A percentile compares a stretch with the other conserved stretches of the same genome.
These are phyloP conservation scores for Trypoxylus dichotomus DNA, from an alignment of 1,140 invertebrate species.

Conservation along the genomic window DNA sequence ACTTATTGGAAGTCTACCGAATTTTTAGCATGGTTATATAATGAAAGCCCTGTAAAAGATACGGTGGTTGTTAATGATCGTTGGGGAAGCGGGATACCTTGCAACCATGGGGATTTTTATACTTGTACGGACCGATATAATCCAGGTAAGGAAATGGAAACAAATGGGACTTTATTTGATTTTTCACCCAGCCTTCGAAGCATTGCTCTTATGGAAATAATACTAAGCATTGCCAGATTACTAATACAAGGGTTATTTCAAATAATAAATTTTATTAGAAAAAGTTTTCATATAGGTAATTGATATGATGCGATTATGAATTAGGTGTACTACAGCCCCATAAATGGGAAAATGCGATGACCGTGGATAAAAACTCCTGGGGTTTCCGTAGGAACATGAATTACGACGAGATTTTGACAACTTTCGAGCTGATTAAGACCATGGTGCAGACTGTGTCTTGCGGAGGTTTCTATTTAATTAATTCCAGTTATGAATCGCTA, in stretches of 20 bases:
- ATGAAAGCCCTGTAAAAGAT: conserved; percentile 87
- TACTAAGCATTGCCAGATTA: too few species aligned
- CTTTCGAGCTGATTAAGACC: conserved; percentile 71
- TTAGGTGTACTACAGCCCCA: conserved; percentile 68
- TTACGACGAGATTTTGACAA: conserved; percentile 71
- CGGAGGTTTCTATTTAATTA: conserved; percentile 63
- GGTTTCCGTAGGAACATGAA: conserved; percentile 78
- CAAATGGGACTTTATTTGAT: too few species aligned
- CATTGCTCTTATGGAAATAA: too few species aligned
- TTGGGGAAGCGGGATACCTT: conserved; percentile 77
- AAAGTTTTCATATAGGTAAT: too few species aligned
- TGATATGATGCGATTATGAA: too few species aligned
- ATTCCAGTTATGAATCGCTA: not conserved
- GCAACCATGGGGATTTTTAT: conserved; percentile 87
- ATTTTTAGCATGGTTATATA: conserved; percentile 91
- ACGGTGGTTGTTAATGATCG: conserved; percentile 85
- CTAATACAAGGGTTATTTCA: too few species aligned
- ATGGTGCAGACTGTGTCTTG: conserved; percentile 82
- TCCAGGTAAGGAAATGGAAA: conserved; percentile 64
- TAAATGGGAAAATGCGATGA: conserved; percentile 94
- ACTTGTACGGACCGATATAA: conserved; percentile 85
- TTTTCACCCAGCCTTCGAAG: too few species aligned
- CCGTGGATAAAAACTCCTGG: conserved; percentile 88
- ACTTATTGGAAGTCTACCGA: conserved; percentile 81
- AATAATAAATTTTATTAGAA: too few species aligned